Base-by-base conservation (phyloP, 2,888 invertebrate species). In the Automeris io region DNA sequence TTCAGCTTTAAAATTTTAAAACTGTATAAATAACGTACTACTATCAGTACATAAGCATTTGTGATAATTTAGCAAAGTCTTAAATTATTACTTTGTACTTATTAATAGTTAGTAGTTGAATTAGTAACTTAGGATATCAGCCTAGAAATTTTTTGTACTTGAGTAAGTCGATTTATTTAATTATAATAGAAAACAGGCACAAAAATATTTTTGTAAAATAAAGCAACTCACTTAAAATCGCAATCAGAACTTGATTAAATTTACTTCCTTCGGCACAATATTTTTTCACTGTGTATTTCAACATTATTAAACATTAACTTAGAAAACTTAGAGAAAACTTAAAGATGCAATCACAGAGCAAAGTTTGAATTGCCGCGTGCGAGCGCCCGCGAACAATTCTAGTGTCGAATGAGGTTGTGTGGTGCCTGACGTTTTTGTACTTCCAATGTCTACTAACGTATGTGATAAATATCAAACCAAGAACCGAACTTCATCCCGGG, bases 231-330 rank as follows among this genome's bases (percentile, higher is more conserved):
- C 85, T 78, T 41, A 86, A 62, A 44, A 61, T 32, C 2, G 85
- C 69, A 35, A 82, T 60, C 18, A 83, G 35, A 31, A 78, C 52
- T 62, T 85, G 85, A 44, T 86, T 72, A 13, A 82, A 54, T 52
- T 77, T 82, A 54, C 85, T 83, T 35, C 85, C 85, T 48, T 85
- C 77, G 1, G 77, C 66, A 63, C 72, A 83, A 66, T 81, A 86
- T 47, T 80, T 83, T 61, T 79, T 82, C 63, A 82, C 81, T 23
- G 78, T 78, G 41, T 80, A 68, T 49, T 83, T 82, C 37, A 85
- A 69, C 85, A 86, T 86, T 67, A 61, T 70, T 37, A 35, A 44
- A 8, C 8, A n/a, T 7, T 3, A 16, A 16, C 7, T 16, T 2
- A 16, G n/a, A 29, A 16, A 16, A 29, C n/a, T n/a, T n/a, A n/a